Base-by-base conservation (phyloP, 1,140 invertebrate species). In the Bombus pyrosoma region DNA sequence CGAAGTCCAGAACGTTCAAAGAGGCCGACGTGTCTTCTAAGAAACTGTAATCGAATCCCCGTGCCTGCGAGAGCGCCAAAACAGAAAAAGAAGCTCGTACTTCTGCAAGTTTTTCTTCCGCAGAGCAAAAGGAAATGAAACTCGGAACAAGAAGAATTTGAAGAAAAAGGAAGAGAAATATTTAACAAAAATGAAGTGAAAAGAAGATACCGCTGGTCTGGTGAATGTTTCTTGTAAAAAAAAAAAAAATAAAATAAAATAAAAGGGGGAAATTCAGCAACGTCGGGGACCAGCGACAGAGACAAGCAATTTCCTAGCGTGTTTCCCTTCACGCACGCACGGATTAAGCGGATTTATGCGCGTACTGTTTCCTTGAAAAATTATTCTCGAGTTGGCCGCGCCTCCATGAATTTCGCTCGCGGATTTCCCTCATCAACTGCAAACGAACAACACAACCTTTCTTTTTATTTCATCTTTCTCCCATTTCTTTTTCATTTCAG, bases 11-110 rank as follows among this genome's bases (percentile, higher is more conserved):
- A 34, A 22, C 68, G 68, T 37, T 68, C 32, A 68, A 69, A 78
- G 62, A 69, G 64, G 34, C 53, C 22, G 43, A 1, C 28, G 43
- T 34, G 41, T 53, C 81, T 57, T 69, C 68, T 39, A 69, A 83
- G 74, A 15, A 57, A 53, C 62, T 43, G 74, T 83, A 78, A 83
- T 83, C 81, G 81, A 83, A 78, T 83, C 74, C 74, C 12, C 64
- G 81, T 47, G 47, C 57, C 81, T 57, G 81, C 15, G 41, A n/a
- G 12, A 43, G 62, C 74, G 47, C 77, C 12, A 68, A 69, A 78
- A 77, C 15, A 69, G 59, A 66, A 53, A 25, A 83, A 32, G 12
- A 25, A 18, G 64, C 64, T 66, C 6, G 34, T n/a, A 12, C 32
- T 41, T 32, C 9, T 18, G 15, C 2, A 1, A 37, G 80, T 15